Evolutionary conservation across 92 coral and sea anemone species (phyloP), one percentile per base, ranked within the genome.

Genomic region (Plumapathes pennacea): DNA sequence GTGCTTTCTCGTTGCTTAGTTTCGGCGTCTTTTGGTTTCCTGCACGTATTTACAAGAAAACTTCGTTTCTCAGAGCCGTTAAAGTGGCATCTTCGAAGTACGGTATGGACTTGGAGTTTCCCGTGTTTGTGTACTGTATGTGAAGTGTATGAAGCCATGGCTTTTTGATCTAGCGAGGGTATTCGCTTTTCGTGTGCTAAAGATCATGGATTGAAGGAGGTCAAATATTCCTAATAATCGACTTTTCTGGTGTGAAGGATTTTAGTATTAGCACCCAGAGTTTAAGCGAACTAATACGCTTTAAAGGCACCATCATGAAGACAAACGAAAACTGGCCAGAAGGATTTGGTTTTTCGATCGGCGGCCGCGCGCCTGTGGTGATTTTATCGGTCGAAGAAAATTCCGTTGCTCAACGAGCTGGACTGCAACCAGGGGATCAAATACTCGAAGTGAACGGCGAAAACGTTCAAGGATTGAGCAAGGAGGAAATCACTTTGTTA

Each of bases 321-420:
- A 76, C 92, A n/a, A 94, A 94, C 78, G 84, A 94, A 34, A 67
- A 69, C 2, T 94, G 99, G 99, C 99, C 99, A 5, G 95, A 84
- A 74, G 83, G 60, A 4, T 94, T 84, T 69, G 99, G 99, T 44
- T 94, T 94, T 59, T 69, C 78, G 25, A 76, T 94, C 34, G 99
- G 96, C 18, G 99, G 99, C 21, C 66, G 60, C 37, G 87, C 90
- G 30, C 99, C 99, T n/a, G 99, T 94, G n/a, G 92, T 94, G 4
- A 94, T 94, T 7, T 57, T 90, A 23, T 81, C 90, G 11, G 92
- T 94, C 5, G 81, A 77, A 34, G 96, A 85, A 24, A 83, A 89
- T 62, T 88, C 96, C 19, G 86, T 89, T 8, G 99, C 99, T n/a
- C 86, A 94, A 43, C 66, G 82, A 56, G 96, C 99, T 22, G 99